Evolutionary conservation across 2,797 vertebrate species (phyloP), one percentile per base, ranked within the genome.

Genomic region (Otus scops): DNA sequence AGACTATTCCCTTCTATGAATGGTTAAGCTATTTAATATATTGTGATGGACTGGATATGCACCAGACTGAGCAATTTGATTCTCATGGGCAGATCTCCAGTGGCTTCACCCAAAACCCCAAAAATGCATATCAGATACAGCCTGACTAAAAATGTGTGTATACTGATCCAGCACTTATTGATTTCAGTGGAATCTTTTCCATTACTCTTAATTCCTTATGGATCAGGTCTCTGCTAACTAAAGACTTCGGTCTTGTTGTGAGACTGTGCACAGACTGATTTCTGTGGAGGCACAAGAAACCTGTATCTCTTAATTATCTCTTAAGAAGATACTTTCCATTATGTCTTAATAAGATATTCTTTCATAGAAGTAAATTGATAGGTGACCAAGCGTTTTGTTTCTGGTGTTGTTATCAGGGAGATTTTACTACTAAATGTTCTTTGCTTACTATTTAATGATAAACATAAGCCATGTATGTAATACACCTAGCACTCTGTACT

Each of bases 21-120:
- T 95, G 88, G 54, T 85, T 96, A 54, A 85, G 41, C 56, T 71
- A n/a, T 91, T 93, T 85, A 92, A 53, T 90, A 53, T 59, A 12
- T 82, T 85, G 56, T 80, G 78, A 64, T 74, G 51, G 70, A 74
- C 71, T 96, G 90, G 75, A 56, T 94, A 23, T 90, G 36, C 32
- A 59, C 32, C 47, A 91, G 82, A 81, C 43, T 51, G 65, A 82
- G 53, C n/a, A 87, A 70, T 80, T 82, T 89, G 43, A 77, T 93
- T 85, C 70, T 74, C 18, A 7, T 41, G 67, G 67, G 45, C 86
- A 93, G 54, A 60, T 39, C 71, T 90, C 48, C 70, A 82, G 67
- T 93, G 90, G 53, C 85, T 90, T 95, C 80, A 89, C 63, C 34
- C 54, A 74, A 59, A 53, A 10, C 41, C 41, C 19, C 1, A 67